Conservation (phyloP, 2,888 invertebrate genomes). For the Acheta domesticus region DNA sequence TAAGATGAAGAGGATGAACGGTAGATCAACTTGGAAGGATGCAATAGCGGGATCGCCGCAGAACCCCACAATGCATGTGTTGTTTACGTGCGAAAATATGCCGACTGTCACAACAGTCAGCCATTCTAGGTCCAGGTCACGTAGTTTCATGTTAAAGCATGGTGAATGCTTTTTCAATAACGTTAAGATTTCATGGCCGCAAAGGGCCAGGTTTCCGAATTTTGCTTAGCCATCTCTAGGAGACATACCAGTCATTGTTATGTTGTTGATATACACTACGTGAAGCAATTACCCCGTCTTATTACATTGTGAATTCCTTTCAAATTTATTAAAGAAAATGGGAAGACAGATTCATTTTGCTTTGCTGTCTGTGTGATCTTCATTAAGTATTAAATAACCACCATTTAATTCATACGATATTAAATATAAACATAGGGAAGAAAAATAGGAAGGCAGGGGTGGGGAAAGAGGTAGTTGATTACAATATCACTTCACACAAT, state of each 20-base stretch:
- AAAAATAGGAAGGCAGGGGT: no score
- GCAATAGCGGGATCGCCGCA: neutral
- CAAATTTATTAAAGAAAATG: no score
- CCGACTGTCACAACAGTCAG: neutral
- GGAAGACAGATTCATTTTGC: no score
- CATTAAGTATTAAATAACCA: no score
- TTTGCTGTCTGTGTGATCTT: no score
- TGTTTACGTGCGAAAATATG: neutral
- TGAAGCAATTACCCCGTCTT: no score
- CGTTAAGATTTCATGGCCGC: neutral
- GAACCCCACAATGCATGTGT: neutral
- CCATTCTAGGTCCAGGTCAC: constrained; percentile 6
- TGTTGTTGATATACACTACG: neutral
- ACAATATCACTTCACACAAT: no score
- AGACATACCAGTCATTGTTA: neutral
- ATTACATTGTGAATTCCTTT: no score
- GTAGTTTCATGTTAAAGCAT: neutral
- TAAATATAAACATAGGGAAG: no score
- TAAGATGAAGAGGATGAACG: neutral
- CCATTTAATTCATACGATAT: no score
- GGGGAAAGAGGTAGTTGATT: no score
- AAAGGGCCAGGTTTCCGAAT: neutral
- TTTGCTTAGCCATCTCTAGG: neutral
- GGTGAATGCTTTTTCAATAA: neutral
- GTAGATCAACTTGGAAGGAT: neutral